Evolutionary conservation across 1,140 invertebrate genomes (phyloP).

Genomic region (Drosophila parvula): DNA sequence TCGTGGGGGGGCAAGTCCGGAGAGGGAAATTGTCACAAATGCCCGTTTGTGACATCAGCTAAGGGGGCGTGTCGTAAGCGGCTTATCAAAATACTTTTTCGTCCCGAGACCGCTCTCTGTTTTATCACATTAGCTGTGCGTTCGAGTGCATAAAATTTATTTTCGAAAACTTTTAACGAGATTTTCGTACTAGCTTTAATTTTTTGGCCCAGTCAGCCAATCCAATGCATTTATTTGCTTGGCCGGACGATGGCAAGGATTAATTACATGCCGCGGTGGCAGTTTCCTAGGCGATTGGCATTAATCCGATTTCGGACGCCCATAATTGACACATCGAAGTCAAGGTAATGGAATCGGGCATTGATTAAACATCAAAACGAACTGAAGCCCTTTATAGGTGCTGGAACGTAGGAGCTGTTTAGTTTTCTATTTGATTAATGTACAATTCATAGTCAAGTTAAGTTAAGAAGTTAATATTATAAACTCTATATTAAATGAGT

Average conservation of each 20-base stretch:
- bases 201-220: slow-evolving; percentile 9
- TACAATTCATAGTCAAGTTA: too few species aligned
- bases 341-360: neutral
- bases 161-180: slow-evolving; percentile 73
- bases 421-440: too few species aligned
- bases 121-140: slow-evolving; percentile 69
- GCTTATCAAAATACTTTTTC: slow-evolving; percentile 76
- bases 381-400: neutral
- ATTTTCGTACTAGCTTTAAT: slow-evolving; percentile 42
- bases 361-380: neutral
- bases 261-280: slow-evolving; percentile 44
- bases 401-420: neutral
- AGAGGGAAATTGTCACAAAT: slow-evolving; percentile 49
- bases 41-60: slow-evolving; percentile 48
- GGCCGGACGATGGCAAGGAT: slow-evolving; percentile 32
- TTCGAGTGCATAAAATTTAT: slow-evolving; percentile 75
- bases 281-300: neutral
- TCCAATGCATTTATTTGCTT: slow-evolving; percentile 12
- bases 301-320: slow-evolving; percentile 13
- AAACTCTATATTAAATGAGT: too few species aligned
- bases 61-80: slow-evolving; percentile 57
- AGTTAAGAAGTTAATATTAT: too few species aligned
- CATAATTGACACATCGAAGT: slow-evolving; percentile 17
- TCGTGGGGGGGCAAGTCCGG: neutral
- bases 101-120: slow-evolving; percentile 3